Base-by-base conservation (phyloP, 2,888 invertebrate species). In the Carpatolechia fugitivella region DNA sequence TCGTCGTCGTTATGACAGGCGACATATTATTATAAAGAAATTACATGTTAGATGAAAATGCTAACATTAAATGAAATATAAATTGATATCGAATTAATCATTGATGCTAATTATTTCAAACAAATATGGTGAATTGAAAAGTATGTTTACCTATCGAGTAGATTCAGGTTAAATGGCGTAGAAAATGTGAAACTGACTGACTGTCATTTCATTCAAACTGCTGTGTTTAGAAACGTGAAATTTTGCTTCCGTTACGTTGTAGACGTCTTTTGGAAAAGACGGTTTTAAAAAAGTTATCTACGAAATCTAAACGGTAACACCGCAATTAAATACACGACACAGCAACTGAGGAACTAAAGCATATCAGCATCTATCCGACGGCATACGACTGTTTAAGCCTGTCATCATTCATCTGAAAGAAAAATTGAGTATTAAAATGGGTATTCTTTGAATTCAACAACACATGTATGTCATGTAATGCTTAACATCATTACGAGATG, bases 351-450 rank as follows among this genome's bases (percentile, higher is more conserved):
- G 62, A 65, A 63, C 56, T 65, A 70, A 82, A 84, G 79, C 80
- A 70, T 67, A 70, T 76, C 71, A 75, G 77, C 56, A 66, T 75
- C 70, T 77, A 82, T 78, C 86, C 84, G 66, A 79, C 76, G 80
- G 84, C 85, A 82, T 78, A 84, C 74, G 78, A 83, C 78, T 73
- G 82, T 82, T 44, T 44, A 77, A 80, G 76, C 76, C 78, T 78
- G 85, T 78, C 85, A 86, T 87, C 85, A 82, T 77, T 84, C 80
- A 89, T 89, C 89, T 89, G 89, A 88, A 89, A 89, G 83, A 85
- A 81, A 87, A 89, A 89, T 78, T 77, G 66, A 74, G 74, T 72
- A 78, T 83, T 82, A 80, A 82, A 83, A 80, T 74, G 70, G 62
- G 61, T 69, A 70, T 73, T 71, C 61, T 74, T 64, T 59, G 68